Evolutionary conservation across 2,113 vertebrate genomes (phyloP).

Genomic region (Oreocharis arfaki): DNA sequence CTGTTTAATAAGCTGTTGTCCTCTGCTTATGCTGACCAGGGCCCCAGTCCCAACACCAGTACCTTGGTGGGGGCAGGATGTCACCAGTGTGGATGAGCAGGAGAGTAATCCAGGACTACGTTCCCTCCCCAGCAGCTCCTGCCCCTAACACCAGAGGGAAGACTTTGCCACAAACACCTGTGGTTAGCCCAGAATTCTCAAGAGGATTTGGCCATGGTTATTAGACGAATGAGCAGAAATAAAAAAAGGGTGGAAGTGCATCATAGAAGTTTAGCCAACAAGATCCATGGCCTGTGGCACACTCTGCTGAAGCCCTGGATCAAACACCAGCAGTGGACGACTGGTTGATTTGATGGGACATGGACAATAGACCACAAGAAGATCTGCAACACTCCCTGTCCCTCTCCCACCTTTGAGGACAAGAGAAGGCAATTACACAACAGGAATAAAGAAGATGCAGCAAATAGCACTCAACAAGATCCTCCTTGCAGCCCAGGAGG

Average conservation of each 20-base stretch:
- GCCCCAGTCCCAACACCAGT: fast-evolving
- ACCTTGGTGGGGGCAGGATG: neutral
- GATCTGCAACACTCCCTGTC: neutral
- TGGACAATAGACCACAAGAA: neutral
- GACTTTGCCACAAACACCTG: neutral
- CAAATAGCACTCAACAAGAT: neutral
- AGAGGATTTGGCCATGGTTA: neutral
- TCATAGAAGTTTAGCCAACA: neutral
- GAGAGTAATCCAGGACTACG: fast-evolving
- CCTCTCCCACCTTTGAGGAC: neutral
- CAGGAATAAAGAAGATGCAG: neutral
- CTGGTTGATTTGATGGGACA: neutral
- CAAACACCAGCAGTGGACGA: neutral
- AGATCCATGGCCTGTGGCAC: neutral
- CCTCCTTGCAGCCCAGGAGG: neutral
- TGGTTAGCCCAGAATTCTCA: neutral
- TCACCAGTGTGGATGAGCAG: neutral
- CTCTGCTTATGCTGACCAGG: neutral
- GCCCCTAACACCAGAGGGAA: neutral
- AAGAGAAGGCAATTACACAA: neutral
- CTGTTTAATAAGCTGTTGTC: neutral
- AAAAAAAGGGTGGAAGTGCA: neutral
- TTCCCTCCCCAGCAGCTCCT: neutral
- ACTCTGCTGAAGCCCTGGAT: neutral
- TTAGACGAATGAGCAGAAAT: neutral